These are phyloP conservation scores for Zaprionus vittiger DNA, from an alignment of 1,140 invertebrate species.

Conservation along the genomic window DNA sequence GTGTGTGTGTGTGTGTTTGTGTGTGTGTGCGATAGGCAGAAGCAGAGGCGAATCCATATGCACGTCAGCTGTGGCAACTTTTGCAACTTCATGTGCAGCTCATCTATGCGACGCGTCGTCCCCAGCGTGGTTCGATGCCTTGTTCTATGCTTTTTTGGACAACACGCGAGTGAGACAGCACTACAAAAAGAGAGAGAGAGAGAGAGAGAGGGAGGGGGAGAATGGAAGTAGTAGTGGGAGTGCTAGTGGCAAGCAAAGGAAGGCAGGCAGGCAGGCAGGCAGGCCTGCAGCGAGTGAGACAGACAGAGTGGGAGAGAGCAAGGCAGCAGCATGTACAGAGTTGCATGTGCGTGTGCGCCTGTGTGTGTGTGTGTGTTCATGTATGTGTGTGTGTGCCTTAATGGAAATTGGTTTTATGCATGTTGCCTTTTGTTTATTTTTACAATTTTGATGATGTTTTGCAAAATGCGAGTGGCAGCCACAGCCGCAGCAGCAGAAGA, in stretches of 20 bases:
- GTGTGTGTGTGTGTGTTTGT: not conserved
- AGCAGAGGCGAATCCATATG: conserved; percentile 19
- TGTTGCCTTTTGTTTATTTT: conserved; percentile 83
- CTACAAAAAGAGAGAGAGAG: conserved; percentile 14
- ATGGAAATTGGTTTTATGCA: conserved; percentile 83
- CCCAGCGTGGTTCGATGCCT: conserved; percentile 48
- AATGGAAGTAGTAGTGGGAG: conserved; percentile 4
- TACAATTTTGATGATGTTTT: conserved; percentile 83
- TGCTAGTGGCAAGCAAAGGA: conserved; percentile 36
- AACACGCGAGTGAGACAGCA: conserved; percentile 41
- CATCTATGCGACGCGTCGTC: conserved; percentile 44
- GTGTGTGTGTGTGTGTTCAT: conserved; percentile 29
- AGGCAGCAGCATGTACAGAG: conserved; percentile 32
- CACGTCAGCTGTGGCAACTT: conserved; percentile 40
- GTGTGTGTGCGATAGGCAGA: conserved; percentile 1
- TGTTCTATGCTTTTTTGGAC: conserved; percentile 51
- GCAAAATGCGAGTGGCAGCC: conserved; percentile 76
- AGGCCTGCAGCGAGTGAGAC: conserved; percentile 13
- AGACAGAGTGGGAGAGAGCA: not conserved
- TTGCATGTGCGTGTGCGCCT: conserved; percentile 60
- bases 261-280: not conserved
- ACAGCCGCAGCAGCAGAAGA: conserved; percentile 44
- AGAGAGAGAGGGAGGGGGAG: conserved; percentile 30
- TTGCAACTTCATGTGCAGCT: conserved; percentile 54
- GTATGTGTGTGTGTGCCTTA: conserved; percentile 55